These are phyloP conservation scores for Hoplodrina blanda DNA, from an alignment of 2,888 invertebrate genomes.

Conservation along the genomic window DNA sequence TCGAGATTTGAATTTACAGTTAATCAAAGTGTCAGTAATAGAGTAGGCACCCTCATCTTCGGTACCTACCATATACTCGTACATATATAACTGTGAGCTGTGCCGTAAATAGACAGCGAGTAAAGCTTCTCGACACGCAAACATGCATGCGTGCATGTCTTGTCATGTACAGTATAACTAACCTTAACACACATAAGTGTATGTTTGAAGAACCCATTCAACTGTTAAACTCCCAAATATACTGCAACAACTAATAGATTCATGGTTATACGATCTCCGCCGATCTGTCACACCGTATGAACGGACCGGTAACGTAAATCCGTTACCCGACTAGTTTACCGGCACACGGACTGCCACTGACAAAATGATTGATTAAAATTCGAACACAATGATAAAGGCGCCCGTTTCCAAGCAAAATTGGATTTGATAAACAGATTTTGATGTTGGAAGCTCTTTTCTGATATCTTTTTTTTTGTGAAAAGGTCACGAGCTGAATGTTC, in stretches of 20 bases:
- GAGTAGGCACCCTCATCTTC: not conserved
- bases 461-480: not conserved
- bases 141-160: conserved; percentile 17
- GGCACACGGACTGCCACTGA: conserved; percentile 30
- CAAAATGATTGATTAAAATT: conserved; percentile 59
- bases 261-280: conserved; percentile 20
- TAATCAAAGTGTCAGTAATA: conserved; percentile 29
- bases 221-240: conserved; percentile 18
- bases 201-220: conserved; percentile 9
- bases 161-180: not conserved
- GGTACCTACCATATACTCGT: not conserved
- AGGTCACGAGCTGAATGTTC: not conserved
- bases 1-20: conserved; percentile 23
- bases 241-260: conserved; percentile 24
- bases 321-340: conserved; percentile 41
- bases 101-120: conserved; percentile 31
- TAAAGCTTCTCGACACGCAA: conserved; percentile 19
- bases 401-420: conserved; percentile 40
- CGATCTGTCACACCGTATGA: conserved; percentile 34
- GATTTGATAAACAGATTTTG: conserved; percentile 40
- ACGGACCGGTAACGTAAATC: conserved; percentile 29
- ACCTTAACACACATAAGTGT: not conserved
- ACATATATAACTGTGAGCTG: too few species aligned
- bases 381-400: conserved; percentile 29
- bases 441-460: conserved; percentile 4